Conservation (phyloP, 2,113 vertebrate species). For the Onychorhynchus coronatus region DNA sequence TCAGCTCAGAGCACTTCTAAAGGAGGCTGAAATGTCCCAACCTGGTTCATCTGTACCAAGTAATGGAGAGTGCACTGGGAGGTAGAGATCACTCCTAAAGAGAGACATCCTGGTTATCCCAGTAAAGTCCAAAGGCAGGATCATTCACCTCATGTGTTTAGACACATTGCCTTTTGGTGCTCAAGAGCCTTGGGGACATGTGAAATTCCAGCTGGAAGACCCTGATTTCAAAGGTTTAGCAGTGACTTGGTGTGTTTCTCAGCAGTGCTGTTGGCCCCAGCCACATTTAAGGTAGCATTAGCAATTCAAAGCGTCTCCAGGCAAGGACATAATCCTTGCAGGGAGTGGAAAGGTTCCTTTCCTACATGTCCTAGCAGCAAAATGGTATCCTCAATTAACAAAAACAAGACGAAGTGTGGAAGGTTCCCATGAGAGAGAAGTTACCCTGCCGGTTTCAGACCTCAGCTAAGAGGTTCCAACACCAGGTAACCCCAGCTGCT, state of each 20-base stretch:
- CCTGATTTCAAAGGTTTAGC: neutral
- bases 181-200: neutral
- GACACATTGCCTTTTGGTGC: neutral
- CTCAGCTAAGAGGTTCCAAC: neutral
- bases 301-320: neutral
- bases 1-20: neutral
- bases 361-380: neutral
- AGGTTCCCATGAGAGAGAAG: neutral
- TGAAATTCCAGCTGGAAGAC: neutral
- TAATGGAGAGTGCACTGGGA: neutral
- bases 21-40: neutral
- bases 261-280: neutral
- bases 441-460: neutral
- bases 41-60: fast-evolving
- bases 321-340: neutral
- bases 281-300: neutral
- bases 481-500: neutral
- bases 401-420: neutral
- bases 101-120: neutral
- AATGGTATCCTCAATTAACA: neutral
- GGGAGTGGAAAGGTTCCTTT: neutral
- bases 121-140: neutral
- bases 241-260: neutral
- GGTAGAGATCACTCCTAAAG: neutral
- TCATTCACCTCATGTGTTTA: neutral